Evolutionary conservation across 2,888 invertebrate species (phyloP).

Genomic region (Petrophora chlorosata): DNA sequence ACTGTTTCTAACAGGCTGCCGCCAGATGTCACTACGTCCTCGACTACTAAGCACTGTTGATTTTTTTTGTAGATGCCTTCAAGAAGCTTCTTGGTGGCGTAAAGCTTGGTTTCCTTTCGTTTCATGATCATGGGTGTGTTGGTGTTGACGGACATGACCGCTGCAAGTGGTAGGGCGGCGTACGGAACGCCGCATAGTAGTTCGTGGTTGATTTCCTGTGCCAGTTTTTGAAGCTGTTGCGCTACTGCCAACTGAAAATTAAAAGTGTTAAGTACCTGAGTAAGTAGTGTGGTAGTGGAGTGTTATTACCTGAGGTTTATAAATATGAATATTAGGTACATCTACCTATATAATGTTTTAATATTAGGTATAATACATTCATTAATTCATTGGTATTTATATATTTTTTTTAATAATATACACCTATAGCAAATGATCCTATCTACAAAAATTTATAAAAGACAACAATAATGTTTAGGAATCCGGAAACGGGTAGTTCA

Average conservation of each 20-base stretch:
- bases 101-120: slow-evolving; percentile 96
- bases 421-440: too few relatives aligned
- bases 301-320: too few relatives aligned
- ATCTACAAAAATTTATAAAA: too few relatives aligned
- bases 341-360: too few relatives aligned
- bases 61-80: slow-evolving; percentile 89
- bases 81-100: slow-evolving; percentile 97
- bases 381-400: too few relatives aligned
- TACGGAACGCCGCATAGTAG: slow-evolving; percentile 98
- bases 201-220: slow-evolving; percentile 74
- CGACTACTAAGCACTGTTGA: slow-evolving; percentile 93
- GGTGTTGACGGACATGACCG: slow-evolving; percentile 89
- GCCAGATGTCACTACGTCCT: slow-evolving; percentile 97
- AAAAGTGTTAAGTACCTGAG: too few relatives aligned
- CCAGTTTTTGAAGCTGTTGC: slow-evolving; percentile 57
- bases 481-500: too few relatives aligned
- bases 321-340: too few relatives aligned
- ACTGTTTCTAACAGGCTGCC: slow-evolving; percentile 96
- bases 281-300: too few relatives aligned
- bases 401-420: too few relatives aligned
- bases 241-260: slow-evolving; percentile 62
- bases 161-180: slow-evolving; percentile 96
- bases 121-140: slow-evolving; percentile 93
- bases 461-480: too few relatives aligned
- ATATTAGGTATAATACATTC: too few relatives aligned